Evolutionary conservation across 2,888 invertebrate species (phyloP).

Genomic region (Meiosimyza decipiens): DNA sequence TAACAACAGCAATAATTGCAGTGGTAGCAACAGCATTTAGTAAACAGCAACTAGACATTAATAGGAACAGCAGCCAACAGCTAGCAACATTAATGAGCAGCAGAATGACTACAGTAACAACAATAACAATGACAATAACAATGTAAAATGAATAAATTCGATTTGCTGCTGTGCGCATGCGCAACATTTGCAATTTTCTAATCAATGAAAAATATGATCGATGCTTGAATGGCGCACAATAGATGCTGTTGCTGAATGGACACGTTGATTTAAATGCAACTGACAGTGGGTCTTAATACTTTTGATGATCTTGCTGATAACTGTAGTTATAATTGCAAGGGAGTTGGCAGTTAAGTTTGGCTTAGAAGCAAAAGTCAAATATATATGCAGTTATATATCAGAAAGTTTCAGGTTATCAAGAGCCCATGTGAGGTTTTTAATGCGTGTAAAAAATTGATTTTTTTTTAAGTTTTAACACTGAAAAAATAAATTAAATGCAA

Average conservation of each 20-base stretch:
- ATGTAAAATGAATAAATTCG: conserved; percentile 16
- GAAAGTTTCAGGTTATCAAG: too few relatives aligned
- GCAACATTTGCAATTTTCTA: conserved; percentile 2
- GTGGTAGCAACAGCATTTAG: conserved; percentile 26
- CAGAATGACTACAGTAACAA: conserved; percentile 8
- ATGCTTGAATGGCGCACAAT: not conserved
- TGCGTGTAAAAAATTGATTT: too few relatives aligned
- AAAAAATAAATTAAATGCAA: too few relatives aligned
- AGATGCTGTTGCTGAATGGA: conserved; percentile 9
- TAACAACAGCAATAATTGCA: conserved; percentile 27
- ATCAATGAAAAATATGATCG: conserved; percentile 12
- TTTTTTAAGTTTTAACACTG: too few relatives aligned
- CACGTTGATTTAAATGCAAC: too few relatives aligned
- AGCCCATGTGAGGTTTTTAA: too few relatives aligned
- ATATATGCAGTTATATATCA: not conserved
- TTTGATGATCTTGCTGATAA: too few relatives aligned
- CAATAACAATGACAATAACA: conserved; percentile 13
- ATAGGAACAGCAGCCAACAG: conserved; percentile 47
- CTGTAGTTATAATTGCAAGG: too few relatives aligned
- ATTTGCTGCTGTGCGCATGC: conserved; percentile 21
- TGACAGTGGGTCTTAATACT: too few relatives aligned
- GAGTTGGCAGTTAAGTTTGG: too few relatives aligned
- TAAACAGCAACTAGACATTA: conserved; percentile 58
- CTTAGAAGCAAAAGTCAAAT: not conserved
- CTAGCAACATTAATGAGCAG: conserved; percentile 24